Evolutionary conservation across 2,113 vertebrate genomes (phyloP).

Genomic region (Lipophrys pholis): DNA sequence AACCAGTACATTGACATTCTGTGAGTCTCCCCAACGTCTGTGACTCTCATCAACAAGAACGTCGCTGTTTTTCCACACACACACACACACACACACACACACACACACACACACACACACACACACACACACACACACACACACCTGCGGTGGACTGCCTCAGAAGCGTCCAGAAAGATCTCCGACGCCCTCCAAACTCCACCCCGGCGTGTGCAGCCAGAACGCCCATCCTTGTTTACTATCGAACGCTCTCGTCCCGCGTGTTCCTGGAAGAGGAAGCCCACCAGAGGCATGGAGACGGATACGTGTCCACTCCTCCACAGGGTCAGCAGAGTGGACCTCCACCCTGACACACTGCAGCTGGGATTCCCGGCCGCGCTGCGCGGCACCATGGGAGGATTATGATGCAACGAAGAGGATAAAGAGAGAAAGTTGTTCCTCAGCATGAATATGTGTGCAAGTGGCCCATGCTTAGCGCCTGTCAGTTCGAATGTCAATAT

Average conservation of each 20-base stretch:
- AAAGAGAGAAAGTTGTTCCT: slow-evolving; percentile 69
- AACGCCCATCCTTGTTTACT: slow-evolving; percentile 52
- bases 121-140: too few species aligned
- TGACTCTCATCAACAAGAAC: slow-evolving; percentile 41
- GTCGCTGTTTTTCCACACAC: slow-evolving; percentile 49
- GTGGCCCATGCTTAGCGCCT: slow-evolving; percentile 19
- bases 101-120: too few species aligned
- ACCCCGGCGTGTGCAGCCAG: slow-evolving; percentile 8
- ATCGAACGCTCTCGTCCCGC: slow-evolving; percentile 11
- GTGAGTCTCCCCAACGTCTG: slow-evolving; percentile 41
- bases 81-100: too few species aligned
- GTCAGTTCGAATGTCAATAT: slow-evolving; percentile 17
- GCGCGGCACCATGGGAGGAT: slow-evolving; percentile 26
- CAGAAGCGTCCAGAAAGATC: slow-evolving; percentile 24
- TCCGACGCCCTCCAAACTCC: background rate
- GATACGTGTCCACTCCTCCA: slow-evolving; percentile 57
- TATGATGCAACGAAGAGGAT: slow-evolving; percentile 22
- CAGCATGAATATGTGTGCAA: slow-evolving; percentile 29
- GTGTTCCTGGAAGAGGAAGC: slow-evolving; percentile 60
- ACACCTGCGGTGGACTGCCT: slow-evolving; percentile 34
- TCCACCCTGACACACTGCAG: slow-evolving; percentile 55
- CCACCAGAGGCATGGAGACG: slow-evolving; percentile 36
- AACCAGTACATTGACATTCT: slow-evolving; percentile 44
- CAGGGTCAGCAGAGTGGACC: slow-evolving; percentile 43
- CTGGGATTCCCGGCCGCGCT: slow-evolving; percentile 55